phyloP scores from a whole-genome alignment of 2,888 invertebrate species.

The Onthophagus sagittarius region DNA sequence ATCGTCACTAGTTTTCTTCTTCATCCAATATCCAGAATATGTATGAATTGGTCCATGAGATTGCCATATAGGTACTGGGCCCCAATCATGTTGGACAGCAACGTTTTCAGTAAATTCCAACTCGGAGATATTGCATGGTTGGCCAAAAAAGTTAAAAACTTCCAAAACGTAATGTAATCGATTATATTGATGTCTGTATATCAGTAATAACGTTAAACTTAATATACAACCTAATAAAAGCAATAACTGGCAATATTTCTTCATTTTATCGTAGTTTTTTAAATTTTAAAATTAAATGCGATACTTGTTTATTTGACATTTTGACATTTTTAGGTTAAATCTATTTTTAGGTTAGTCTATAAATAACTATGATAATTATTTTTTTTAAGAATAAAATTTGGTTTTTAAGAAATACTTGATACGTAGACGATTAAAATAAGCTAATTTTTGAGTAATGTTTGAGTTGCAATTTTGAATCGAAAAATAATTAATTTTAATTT shows the following conservation, averaged over 20 bases:
- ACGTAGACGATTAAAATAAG: no score
- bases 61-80: conserved; percentile 66
- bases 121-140: conserved; percentile 54
- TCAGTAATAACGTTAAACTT: conserved; percentile 69
- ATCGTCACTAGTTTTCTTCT: conserved; percentile 36
- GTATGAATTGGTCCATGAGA: conserved; percentile 60
- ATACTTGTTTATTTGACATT: background rate
- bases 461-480: no score
- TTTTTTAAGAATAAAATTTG: no score
- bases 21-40: conserved; percentile 64
- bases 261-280: conserved; percentile 53
- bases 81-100: conserved; percentile 56
- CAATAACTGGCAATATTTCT: conserved; percentile 78
- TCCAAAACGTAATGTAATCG: conserved; percentile 77
- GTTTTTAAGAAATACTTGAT: no score
- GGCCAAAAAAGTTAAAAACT: conserved; percentile 83
- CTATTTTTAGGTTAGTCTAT: background rate
- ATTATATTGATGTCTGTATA: conserved; percentile 84
- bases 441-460: no score
- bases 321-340: background rate
- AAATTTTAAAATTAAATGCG: background rate
- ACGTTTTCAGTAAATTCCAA: conserved; percentile 47
- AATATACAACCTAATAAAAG: conserved; percentile 67
- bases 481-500: no score
- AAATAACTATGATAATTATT: background rate